Conservation (phyloP, 2,113 vertebrate species). For the Erpornis zantholeuca region DNA sequence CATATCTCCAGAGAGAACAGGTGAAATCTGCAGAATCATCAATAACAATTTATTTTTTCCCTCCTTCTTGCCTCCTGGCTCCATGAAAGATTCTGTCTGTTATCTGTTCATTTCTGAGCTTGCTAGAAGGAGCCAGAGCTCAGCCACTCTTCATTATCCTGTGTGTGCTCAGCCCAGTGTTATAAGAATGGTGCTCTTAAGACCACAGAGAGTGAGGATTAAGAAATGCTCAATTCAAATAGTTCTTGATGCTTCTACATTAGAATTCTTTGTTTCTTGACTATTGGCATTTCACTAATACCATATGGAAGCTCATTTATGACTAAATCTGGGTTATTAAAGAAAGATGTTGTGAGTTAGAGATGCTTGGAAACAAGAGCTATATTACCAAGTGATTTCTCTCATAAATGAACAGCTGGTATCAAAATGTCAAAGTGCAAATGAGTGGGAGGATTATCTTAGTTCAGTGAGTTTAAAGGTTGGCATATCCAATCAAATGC, state of each 20-base stretch:
- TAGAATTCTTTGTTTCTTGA: background rate
- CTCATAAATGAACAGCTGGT: background rate
- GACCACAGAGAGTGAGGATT: background rate
- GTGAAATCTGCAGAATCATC: background rate
- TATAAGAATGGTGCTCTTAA: background rate
- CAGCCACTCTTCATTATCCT: background rate
- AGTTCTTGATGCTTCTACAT: background rate
- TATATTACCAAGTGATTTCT: background rate
- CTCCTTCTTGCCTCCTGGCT: background rate
- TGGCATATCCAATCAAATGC: background rate
- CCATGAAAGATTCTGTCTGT: background rate
- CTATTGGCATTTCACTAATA: background rate
- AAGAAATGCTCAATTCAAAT: background rate
- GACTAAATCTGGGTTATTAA: background rate
- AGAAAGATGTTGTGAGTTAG: background rate
- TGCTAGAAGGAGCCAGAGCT: background rate
- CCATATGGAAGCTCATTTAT: background rate
- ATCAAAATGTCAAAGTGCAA: background rate
- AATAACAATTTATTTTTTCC: background rate
- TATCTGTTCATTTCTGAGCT: background rate
- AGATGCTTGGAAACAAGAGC: background rate
- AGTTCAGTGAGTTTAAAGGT: background rate
- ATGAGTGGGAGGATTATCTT: background rate
- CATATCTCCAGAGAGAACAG: background rate
- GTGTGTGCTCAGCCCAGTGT: background rate